Percentiles rank a stretch among this genome's conserved stretches.
phyloP scores from a whole-genome alignment of 2,797 vertebrate genomes.

The Catamblyrhynchus diadema region DNA sequence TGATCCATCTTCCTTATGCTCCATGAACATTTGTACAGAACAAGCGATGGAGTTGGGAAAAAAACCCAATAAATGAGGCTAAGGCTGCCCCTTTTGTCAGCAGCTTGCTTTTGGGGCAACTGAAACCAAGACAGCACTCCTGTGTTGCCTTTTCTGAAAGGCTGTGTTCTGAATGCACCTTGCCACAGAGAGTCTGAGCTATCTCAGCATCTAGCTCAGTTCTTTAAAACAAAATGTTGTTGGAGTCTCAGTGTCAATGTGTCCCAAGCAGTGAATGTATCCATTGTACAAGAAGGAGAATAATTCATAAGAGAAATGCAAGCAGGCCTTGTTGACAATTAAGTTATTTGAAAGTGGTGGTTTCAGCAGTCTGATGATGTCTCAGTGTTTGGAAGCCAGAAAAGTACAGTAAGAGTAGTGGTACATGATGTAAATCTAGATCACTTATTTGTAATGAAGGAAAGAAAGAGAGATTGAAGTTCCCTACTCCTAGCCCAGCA shows the following conservation, averaged over 20 bases:
- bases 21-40: neutral
- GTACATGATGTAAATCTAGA: neutral
- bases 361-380: neutral
- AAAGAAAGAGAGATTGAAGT: neutral
- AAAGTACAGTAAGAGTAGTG: neutral
- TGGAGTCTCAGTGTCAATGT: neutral
- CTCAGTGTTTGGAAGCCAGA: neutral
- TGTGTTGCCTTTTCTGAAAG: neutral
- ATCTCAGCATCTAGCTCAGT: neutral
- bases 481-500: neutral
- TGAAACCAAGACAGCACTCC: neutral
- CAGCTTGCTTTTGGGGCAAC: neutral
- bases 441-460: neutral
- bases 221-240: neutral
- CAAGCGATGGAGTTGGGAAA: neutral
- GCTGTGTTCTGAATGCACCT: neutral
- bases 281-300: neutral
- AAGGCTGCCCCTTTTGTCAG: neutral
- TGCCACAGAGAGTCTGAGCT: neutral
- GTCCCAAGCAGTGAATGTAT: neutral
- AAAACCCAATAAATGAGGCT: neutral
- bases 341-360: neutral
- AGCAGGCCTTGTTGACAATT: neutral
- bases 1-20: neutral
- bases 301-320: neutral